Conservation (phyloP, 1,140 invertebrate genomes). For the Nixonia krombeini region DNA sequence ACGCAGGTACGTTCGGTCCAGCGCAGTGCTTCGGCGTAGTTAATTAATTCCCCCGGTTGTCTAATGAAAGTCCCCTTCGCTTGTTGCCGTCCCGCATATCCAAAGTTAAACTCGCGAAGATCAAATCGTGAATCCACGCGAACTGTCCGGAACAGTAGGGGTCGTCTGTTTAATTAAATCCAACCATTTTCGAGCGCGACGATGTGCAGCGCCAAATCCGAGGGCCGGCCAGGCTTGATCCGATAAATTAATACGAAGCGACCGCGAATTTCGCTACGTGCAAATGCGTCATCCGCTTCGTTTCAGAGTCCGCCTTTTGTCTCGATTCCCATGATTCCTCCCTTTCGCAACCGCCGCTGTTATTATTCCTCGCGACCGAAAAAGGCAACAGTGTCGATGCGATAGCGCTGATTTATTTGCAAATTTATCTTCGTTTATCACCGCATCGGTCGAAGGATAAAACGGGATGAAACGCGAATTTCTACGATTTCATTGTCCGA, state of each 20-base stretch:
- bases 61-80: conserved; percentile 68
- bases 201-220: conserved; percentile 33
- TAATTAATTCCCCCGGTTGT: conserved; percentile 58
- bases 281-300: conserved; percentile 26
- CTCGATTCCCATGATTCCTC: conserved; percentile 7
- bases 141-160: conserved; percentile 46
- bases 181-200: conserved; percentile 58
- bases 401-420: conserved; percentile 44
- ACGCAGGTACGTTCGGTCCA: conserved; percentile 9
- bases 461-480: conserved; percentile 27
- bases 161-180: conserved; percentile 68
- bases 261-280: conserved; percentile 26
- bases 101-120: conserved; percentile 59
- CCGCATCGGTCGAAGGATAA: conserved; percentile 30
- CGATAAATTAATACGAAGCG: conserved; percentile 54
- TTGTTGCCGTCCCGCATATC: conserved; percentile 12
- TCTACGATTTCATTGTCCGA: conserved; percentile 37
- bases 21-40: conserved; percentile 40
- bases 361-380: conserved; percentile 33
- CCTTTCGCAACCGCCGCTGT: conserved; percentile 14
- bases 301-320: conserved; percentile 18
- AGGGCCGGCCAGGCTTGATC: conserved; percentile 31
- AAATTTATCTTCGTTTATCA: conserved; percentile 45
- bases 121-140: conserved; percentile 60
- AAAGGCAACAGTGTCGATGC: conserved; percentile 21